Evolutionary conservation across 2,797 vertebrate genomes (phyloP).

Genomic region (Alectoris magna): DNA sequence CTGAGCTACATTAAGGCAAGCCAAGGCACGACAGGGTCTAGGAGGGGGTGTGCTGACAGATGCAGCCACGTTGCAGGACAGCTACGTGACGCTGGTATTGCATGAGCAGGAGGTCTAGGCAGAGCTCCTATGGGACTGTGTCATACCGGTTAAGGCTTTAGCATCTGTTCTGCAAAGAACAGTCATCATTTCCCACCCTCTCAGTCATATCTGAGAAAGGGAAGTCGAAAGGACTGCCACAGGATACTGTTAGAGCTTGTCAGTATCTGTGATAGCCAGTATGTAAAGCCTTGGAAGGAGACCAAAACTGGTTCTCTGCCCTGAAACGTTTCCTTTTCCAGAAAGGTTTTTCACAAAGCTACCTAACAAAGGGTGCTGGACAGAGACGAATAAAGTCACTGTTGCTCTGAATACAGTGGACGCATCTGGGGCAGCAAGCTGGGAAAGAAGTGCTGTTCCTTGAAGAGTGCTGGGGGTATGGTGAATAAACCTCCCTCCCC

Average conservation of each 20-base stretch:
- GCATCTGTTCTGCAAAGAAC: fast-evolving
- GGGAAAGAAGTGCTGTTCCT: not conserved
- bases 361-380: not conserved
- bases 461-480: fast-evolving
- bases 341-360: not conserved
- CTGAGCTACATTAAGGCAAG: not conserved
- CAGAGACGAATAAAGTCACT: not conserved
- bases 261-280: not conserved
- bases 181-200: fast-evolving
- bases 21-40: not conserved
- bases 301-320: not conserved
- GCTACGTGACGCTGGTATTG: fast-evolving
- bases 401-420: not conserved
- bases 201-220: not conserved
- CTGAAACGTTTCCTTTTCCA: not conserved
- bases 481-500: fast-evolving
- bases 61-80: not conserved
- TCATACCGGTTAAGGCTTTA: not conserved
- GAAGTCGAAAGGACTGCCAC: not conserved
- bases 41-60: not conserved
- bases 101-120: not conserved
- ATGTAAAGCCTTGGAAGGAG: not conserved
- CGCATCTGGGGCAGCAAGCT: fast-evolving
- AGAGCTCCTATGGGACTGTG: not conserved
- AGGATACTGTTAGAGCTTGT: not conserved